Evolutionary conservation across 1,140 invertebrate genomes (phyloP).

Genomic region (Glomeris maerens): DNA sequence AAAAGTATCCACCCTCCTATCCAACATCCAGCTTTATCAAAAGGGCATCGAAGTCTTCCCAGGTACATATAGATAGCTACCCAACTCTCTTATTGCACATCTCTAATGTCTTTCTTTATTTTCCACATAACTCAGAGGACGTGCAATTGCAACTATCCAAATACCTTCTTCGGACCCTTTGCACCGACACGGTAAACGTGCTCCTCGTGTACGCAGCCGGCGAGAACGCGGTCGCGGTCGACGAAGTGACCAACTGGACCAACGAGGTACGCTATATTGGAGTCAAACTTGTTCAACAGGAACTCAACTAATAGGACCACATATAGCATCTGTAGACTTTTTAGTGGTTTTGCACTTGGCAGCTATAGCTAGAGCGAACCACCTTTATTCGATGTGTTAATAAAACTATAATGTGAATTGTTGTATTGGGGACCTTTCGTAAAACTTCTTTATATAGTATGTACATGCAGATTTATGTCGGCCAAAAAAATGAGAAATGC

Average conservation of each 20-base stretch:
- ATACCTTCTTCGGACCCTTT: slow-evolving; percentile 71
- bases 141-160: slow-evolving; percentile 52
- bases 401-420: no score
- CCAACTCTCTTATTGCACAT: neutral
- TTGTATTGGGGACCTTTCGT: no score
- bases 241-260: slow-evolving; percentile 24
- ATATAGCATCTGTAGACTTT: no score
- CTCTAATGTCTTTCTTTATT: neutral
- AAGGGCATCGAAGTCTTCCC: slow-evolving; percentile 60
- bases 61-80: slow-evolving; percentile 22
- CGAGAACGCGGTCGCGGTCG: slow-evolving; percentile 30
- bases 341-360: no score
- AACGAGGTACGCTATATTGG: no score
- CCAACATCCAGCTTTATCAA: slow-evolving; percentile 67
- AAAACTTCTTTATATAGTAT: no score
- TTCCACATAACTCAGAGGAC: slow-evolving; percentile 28
- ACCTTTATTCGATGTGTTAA: no score
- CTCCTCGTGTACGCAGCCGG: slow-evolving; percentile 39
- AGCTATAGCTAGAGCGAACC: no score
- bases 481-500: no score
- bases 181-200: slow-evolving; percentile 65
- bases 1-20: slow-evolving; percentile 52
- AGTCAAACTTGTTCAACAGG: no score
- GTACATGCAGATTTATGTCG: no score
- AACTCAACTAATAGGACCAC: no score